Conservation (phyloP, 2,888 invertebrate genomes). For the Stictocephala bisonia region DNA sequence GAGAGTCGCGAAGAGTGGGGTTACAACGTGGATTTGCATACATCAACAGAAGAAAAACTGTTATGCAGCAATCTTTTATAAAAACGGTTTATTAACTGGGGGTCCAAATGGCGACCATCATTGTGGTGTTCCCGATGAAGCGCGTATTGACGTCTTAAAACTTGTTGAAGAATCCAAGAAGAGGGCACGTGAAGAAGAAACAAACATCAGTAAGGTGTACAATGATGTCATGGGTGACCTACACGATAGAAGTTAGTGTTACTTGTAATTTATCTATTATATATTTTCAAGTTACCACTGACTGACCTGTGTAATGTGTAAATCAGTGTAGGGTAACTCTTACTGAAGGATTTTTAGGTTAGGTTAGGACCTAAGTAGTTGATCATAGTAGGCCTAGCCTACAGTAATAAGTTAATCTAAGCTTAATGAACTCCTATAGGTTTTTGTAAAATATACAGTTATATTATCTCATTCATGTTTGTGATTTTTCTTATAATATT, state of each 20-base stretch:
- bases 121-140: neutral
- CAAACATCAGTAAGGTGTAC: neutral
- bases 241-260: conserved; percentile 4
- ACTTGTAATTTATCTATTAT: neutral
- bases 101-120: neutral
- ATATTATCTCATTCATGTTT: too few relatives aligned
- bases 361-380: too few relatives aligned
- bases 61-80: neutral
- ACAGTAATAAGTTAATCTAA: too few relatives aligned
- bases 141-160: neutral
- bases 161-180: neutral
- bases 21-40: conserved; percentile 3
- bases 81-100: neutral
- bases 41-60: conserved; percentile 7
- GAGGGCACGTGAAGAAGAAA: neutral
- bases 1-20: conserved; percentile 4
- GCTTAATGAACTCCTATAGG: too few relatives aligned
- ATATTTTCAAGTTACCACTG: too few relatives aligned
- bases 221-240: conserved; percentile 21
- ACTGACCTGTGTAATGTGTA: too few relatives aligned
- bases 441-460: too few relatives aligned
- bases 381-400: too few relatives aligned
- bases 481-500: too few relatives aligned
- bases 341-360: too few relatives aligned
- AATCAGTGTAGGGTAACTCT: too few relatives aligned